phyloP scores from a whole-genome alignment of 2,113 vertebrate species.

The Atrichornis clamosus region DNA sequence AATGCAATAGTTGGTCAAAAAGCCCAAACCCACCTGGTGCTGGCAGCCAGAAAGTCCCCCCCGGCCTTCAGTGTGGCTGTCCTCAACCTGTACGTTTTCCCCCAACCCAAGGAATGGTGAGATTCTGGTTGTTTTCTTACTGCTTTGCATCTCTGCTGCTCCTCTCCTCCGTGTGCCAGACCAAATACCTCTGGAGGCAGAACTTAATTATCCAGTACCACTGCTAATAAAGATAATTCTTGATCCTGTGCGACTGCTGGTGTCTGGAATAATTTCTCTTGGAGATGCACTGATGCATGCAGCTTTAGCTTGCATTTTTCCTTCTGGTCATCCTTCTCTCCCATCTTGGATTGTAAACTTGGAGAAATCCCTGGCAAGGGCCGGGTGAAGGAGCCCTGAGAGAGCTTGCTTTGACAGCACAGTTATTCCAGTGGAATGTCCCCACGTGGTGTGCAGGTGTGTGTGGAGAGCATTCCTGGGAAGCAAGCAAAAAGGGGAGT shows the following conservation, averaged over 20 bases:
- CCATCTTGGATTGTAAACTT: background rate
- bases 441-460: background rate
- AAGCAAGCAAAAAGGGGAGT: background rate
- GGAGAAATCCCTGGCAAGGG: background rate
- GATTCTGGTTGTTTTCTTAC: background rate
- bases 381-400: background rate
- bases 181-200: background rate
- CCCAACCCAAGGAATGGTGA: rapidly evolving
- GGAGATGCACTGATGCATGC: background rate
- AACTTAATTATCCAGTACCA: background rate
- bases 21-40: rapidly evolving
- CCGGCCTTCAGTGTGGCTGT: background rate
- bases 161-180: background rate
- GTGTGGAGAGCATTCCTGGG: background rate
- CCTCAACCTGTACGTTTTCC: rapidly evolving
- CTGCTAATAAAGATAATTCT: constrained; percentile 31
- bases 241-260: background rate
- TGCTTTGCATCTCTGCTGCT: background rate
- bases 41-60: background rate
- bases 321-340: background rate
- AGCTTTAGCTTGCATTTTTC: background rate
- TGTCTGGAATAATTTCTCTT: background rate
- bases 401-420: background rate
- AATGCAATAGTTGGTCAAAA: background rate
- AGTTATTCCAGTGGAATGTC: background rate